A percentile compares a stretch with the other conserved stretches of the same genome.
These are phyloP conservation scores for Lonchura striata DNA, from an alignment of 2,113 vertebrate species.

Conservation along the genomic window DNA sequence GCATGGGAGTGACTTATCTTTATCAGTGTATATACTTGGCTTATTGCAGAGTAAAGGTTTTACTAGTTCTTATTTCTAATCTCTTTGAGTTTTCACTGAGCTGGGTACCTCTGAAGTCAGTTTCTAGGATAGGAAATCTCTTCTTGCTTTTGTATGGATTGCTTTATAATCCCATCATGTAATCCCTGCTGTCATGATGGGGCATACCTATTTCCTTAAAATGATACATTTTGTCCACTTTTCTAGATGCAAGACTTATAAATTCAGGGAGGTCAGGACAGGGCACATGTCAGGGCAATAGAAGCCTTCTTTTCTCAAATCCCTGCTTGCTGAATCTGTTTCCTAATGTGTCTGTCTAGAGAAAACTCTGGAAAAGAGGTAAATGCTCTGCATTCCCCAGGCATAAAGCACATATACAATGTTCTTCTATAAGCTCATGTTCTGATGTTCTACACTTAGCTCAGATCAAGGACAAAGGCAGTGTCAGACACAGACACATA, in stretches of 20 bases:
- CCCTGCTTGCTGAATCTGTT: background rate
- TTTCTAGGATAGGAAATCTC: background rate
- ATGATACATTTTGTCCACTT: background rate
- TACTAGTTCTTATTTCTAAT: background rate
- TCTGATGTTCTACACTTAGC: background rate
- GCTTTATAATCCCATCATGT: background rate
- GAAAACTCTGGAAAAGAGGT: background rate
- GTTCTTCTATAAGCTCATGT: background rate
- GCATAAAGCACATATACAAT: background rate
- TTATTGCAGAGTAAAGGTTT: slow-evolving; percentile 13
- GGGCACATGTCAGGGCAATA: background rate
- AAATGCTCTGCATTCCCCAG: background rate
- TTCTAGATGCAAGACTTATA: background rate
- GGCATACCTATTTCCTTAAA: background rate
- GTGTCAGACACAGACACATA: background rate
- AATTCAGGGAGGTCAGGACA: background rate
- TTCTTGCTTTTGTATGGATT: background rate
- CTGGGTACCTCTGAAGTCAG: background rate
- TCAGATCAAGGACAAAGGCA: background rate
- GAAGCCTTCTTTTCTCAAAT: background rate
- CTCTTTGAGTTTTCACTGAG: background rate
- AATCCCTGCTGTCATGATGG: background rate
- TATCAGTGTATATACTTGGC: background rate
- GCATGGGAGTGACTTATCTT: background rate
- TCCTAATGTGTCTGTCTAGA: background rate